Evolutionary conservation across 2,113 vertebrate species (phyloP).

Genomic region (Bagarius yarrelli): DNA sequence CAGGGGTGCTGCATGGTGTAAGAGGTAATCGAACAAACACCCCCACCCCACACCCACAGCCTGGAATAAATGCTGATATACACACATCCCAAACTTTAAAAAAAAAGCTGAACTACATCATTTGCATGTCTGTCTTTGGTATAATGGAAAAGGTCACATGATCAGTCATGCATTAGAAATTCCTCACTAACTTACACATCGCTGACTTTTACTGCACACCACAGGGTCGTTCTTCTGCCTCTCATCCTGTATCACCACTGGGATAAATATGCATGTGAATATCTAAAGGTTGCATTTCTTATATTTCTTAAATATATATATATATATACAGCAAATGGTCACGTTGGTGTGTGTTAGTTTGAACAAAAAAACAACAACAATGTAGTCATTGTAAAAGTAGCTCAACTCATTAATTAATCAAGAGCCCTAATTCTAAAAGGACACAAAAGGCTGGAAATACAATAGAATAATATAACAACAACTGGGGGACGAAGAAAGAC

Average conservation of each 20-base stretch:
- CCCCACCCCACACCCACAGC: background rate
- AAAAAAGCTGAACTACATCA: background rate
- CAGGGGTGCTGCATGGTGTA: slow-evolving; percentile 50
- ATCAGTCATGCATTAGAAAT: slow-evolving; percentile 20
- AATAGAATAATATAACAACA: background rate
- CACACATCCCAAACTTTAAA: too few species aligned
- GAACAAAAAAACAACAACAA: background rate
- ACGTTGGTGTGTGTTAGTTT: background rate
- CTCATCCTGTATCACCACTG: background rate
- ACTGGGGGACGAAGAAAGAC: background rate
- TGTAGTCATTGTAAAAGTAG: slow-evolving; percentile 6
- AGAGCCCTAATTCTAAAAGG: background rate
- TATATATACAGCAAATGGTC: background rate
- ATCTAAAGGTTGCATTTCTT: background rate
- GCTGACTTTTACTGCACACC: slow-evolving; percentile 21
- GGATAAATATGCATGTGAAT: background rate
- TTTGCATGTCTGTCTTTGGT: too few species aligned
- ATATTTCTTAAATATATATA: too few species aligned
- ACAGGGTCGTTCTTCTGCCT: background rate
- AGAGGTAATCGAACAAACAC: slow-evolving; percentile 14
- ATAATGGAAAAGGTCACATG: slow-evolving; percentile 43
- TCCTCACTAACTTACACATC: slow-evolving; percentile 27
- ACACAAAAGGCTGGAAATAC: slow-evolving; percentile 14
- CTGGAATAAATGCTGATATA: background rate
- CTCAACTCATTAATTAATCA: slow-evolving; percentile 22